These are phyloP conservation scores for Xanthorhoe designata DNA, from an alignment of 2,888 invertebrate genomes.

Conservation along the genomic window DNA sequence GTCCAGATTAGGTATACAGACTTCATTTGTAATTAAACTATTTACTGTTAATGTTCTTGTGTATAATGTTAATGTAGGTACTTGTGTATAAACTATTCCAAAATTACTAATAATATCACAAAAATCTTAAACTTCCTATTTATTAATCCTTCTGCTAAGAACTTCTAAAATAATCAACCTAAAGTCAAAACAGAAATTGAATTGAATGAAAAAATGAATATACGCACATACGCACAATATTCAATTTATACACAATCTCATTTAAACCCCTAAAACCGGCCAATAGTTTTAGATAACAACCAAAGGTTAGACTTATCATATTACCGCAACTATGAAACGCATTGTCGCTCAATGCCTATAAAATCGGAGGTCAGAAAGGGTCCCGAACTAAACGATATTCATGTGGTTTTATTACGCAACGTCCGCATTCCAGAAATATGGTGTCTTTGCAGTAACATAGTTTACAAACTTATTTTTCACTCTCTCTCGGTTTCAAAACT, in stretches of 20 bases:
- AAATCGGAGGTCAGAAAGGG: conserved; percentile 39
- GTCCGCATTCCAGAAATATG: conserved; percentile 37
- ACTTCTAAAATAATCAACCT: no score
- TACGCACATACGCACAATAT: no score
- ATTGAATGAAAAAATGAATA: not conserved
- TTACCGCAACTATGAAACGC: conserved; percentile 32
- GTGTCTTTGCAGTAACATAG: conserved; percentile 19
- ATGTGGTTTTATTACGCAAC: conserved; percentile 37
- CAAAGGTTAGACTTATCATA: conserved; percentile 29
- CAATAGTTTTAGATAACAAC: conserved; percentile 24
- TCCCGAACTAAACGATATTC: conserved; percentile 37
- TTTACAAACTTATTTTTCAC: not conserved
- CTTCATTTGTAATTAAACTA: no score
- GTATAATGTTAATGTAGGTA: no score
- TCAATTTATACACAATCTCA: not conserved
- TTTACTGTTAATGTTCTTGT: no score
- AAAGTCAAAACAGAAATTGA: no score
- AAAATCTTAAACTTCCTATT: no score
- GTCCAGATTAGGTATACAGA: no score
- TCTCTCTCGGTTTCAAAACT: not conserved
- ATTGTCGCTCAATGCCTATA: conserved; percentile 37
- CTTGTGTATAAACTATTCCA: no score
- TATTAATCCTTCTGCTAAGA: no score
- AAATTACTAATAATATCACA: no score
- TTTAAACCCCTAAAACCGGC: not conserved